Conservation (phyloP, 1,140 invertebrate species). For the Procambarus virginalis region DNA sequence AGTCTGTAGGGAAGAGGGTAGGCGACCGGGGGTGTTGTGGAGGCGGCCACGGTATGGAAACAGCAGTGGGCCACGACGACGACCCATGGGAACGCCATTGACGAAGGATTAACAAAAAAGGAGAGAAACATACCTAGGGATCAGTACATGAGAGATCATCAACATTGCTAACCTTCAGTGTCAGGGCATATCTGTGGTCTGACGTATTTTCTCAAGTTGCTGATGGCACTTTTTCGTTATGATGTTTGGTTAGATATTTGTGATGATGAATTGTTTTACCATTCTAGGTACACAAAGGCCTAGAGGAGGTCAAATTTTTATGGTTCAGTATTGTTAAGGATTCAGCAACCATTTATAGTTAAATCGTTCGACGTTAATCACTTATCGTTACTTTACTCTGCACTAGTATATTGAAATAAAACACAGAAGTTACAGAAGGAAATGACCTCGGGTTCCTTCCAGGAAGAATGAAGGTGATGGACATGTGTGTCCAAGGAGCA, state of each 20-base stretch:
- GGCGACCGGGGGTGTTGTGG: not conserved
- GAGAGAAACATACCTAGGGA: not conserved
- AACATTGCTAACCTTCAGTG: not conserved
- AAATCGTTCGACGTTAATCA: not conserved
- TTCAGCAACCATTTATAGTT: not conserved
- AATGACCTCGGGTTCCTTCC: not conserved
- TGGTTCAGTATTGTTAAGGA: too few species aligned
- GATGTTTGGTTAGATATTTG: not conserved
- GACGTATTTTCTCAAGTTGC: not conserved
- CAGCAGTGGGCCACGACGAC: not conserved
- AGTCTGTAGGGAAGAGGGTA: constrained; percentile 80
- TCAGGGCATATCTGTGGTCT: not conserved
- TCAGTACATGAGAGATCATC: not conserved
- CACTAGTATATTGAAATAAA: not conserved
- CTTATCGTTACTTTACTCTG: too few species aligned
- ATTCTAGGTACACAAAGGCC: too few species aligned
- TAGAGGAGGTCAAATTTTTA: too few species aligned
- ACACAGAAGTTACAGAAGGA: not conserved
- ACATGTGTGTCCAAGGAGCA: not conserved
- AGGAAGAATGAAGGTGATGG: not conserved
- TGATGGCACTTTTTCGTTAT: not conserved
- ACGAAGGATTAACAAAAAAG: not conserved
- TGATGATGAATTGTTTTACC: too few species aligned
- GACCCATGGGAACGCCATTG: not conserved
- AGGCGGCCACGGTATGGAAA: not conserved